A percentile compares a stretch with the other conserved stretches of the same genome.
These are phyloP conservation scores for Parazoanthus darwini DNA, from an alignment of 92 coral and sea anemone genomes.

Conservation along the genomic window DNA sequence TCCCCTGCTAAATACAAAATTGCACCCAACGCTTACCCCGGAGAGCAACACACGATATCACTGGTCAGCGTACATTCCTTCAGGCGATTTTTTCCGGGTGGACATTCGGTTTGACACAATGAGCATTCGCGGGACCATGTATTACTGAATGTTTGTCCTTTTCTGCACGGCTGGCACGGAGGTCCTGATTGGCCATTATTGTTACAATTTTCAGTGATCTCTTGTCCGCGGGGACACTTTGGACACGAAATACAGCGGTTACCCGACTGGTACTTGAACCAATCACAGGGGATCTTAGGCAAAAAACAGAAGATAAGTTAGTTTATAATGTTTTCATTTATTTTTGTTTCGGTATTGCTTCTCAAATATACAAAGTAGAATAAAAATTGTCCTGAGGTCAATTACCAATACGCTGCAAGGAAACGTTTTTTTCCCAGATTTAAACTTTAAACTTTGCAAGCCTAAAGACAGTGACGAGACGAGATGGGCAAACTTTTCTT, in stretches of 20 bases:
- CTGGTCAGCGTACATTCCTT: conserved; percentile 7
- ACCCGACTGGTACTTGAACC: not conserved
- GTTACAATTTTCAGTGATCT: not conserved
- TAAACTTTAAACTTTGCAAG: too few relatives aligned
- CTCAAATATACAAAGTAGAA: too few relatives aligned
- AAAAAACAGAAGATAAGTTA: not conserved
- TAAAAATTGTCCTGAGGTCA: too few relatives aligned
- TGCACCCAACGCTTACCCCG: not conserved
- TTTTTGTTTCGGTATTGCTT: too few relatives aligned
- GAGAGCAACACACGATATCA: not conserved
- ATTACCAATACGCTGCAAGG: too few relatives aligned
- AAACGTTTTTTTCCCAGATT: too few relatives aligned
- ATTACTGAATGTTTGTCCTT: not conserved
- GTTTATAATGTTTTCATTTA: too few relatives aligned
- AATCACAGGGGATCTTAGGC: not conserved
- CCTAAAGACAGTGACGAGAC: too few relatives aligned
- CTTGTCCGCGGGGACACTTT: not conserved
- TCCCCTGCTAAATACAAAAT: not conserved
- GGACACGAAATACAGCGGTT: not conserved
- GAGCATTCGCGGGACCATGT: not conserved
- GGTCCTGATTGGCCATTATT: not conserved
- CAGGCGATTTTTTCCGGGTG: not conserved
- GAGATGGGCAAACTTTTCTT: too few relatives aligned
- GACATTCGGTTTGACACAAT: not conserved
- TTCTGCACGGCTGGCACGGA: not conserved